These are phyloP conservation scores for Stegana nigrithorax DNA, from an alignment of 2,888 invertebrate species.

Conservation along the genomic window DNA sequence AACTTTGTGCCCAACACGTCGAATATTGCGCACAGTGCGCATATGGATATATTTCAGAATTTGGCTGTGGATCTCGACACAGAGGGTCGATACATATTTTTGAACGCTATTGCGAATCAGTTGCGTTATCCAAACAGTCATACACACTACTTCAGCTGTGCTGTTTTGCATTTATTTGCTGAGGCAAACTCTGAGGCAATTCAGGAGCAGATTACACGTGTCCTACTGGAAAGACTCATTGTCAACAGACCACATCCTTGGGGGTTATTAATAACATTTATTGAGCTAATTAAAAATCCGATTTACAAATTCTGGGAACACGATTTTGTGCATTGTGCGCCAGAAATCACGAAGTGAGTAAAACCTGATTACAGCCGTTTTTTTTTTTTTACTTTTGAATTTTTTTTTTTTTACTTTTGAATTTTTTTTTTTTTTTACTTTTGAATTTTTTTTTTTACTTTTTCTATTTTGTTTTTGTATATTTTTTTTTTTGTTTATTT, in stretches of 20 bases:
- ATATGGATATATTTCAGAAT: slow-evolving; percentile 99
- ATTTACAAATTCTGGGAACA: slow-evolving; percentile 99
- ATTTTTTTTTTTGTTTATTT: background rate
- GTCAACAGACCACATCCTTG: slow-evolving; percentile 99
- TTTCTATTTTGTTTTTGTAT: background rate
- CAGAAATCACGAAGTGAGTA: slow-evolving; percentile 98
- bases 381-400: background rate
- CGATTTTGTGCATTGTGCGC: slow-evolving; percentile 99
- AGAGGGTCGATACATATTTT: slow-evolving; percentile 94
- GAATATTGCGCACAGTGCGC: slow-evolving; percentile 98
- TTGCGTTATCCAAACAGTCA: slow-evolving; percentile 99
- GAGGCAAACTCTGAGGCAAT: slow-evolving; percentile 98
- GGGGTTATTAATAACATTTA: slow-evolving; percentile 98
- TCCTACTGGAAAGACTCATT: slow-evolving; percentile 94
- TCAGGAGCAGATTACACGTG: slow-evolving; percentile 97
- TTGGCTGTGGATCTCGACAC: slow-evolving; percentile 97
- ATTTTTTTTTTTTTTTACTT: slow-evolving; percentile 4
- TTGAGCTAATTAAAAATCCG: slow-evolving; percentile 98
- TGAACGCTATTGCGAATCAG: slow-evolving; percentile 99
- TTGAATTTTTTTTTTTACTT: background rate
- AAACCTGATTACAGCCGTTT: too few relatives aligned
- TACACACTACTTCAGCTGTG: slow-evolving; percentile 99
- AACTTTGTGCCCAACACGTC: slow-evolving; percentile 94
- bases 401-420: background rate
- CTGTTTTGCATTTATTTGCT: slow-evolving; percentile 94